Evolutionary conservation across 2,888 invertebrate species (phyloP), one percentile per base, ranked within the genome.

Genomic region (Ichneumoninae sp.): DNA sequence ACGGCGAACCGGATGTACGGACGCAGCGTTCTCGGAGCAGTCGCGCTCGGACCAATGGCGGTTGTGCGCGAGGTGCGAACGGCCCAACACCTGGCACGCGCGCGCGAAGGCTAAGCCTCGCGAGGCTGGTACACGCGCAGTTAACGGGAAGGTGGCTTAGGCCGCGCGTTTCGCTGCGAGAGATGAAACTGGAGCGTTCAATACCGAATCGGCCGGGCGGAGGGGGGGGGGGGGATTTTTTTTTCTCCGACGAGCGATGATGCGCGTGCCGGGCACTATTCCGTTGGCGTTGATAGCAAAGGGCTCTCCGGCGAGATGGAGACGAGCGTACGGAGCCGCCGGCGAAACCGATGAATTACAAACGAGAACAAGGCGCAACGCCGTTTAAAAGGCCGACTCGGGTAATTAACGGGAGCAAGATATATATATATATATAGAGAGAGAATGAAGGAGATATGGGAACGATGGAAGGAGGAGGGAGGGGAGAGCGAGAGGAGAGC

Each of bases 321-420:
- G 50, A 30, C 26, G 13, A 77, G 50, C 73, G 5, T 30, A 66
- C 13, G 47, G 60, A 36, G 81, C 81, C 81, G 85, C 50, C 81
- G 85, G 81, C 79, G 50, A 81, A 81, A 79, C 75, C 78, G 79
- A 85, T 82, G 81, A 85, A 85, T 85, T 79, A 85, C 75, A 75
- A 85, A 85, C 81, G 81, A 79, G 85, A 81, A 85, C 81, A 79
- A 85, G 84, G 69, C 84, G 81, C 77, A 81, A 84, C 81, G 79
- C 60, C 85, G 81, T 85, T 85, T 82, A 85, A 85, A 85, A 81
- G 74, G 66, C 78, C 79, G 79, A 68, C 70, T 71, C 66, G 79
- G 75, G 74, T 85, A 85, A 85, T 85, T 85, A 85, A 79, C 74
- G 71, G 66, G 71, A 79, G 74, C 81, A 75, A 66, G 40, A 50